Conservation (phyloP, 2,888 invertebrate genomes). For the Ptychoptera contaminata region DNA sequence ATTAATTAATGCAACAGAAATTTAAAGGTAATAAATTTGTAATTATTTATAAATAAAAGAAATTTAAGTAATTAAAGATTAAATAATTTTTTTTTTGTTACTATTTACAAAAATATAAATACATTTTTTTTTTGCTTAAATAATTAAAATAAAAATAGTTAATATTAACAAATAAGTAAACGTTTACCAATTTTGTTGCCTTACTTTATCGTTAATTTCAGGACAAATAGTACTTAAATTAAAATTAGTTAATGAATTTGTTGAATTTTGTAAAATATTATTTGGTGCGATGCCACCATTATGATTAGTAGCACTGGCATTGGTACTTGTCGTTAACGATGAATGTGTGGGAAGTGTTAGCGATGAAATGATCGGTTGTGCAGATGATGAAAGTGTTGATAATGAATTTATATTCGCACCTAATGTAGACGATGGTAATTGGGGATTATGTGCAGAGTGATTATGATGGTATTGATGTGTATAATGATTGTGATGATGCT, state of each 20-base stretch:
- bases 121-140: too few species aligned
- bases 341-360: too few species aligned
- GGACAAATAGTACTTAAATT: constrained; percentile 72
- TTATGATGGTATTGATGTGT: not conserved
- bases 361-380: not conserved
- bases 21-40: too few species aligned
- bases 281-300: too few species aligned
- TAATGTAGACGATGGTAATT: too few species aligned
- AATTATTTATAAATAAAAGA: too few species aligned
- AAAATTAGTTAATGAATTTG: constrained; percentile 46
- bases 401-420: not conserved
- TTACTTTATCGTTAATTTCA: constrained; percentile 52
- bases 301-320: not conserved
- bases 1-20: too few species aligned
- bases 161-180: too few species aligned
- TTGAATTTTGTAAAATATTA: constrained; percentile 3
- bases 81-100: too few species aligned
- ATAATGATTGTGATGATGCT: not conserved
- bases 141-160: too few species aligned
- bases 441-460: not conserved
- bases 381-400: not conserved
- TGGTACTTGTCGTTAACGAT: not conserved
- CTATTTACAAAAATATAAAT: too few species aligned
- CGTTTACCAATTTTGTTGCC: not conserved
- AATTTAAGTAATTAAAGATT: too few species aligned